phyloP scores from a whole-genome alignment of 2,113 vertebrate species.

The Chlamydotis undulata region DNA sequence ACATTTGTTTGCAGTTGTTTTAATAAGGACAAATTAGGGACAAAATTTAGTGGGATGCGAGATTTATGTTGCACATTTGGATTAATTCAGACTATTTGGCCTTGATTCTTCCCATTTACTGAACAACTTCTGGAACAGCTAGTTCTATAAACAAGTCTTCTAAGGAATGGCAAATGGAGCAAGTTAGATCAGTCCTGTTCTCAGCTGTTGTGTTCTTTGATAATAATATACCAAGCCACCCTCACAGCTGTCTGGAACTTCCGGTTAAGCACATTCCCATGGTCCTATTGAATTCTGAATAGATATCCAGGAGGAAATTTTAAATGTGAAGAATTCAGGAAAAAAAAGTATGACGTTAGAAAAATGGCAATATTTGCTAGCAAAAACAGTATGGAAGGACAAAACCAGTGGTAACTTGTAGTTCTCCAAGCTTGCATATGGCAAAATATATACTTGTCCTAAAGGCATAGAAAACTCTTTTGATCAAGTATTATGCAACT shows the following conservation, averaged over 20 bases:
- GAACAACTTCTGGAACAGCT: background rate
- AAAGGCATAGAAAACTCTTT: background rate
- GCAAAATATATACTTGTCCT: background rate
- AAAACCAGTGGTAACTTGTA: background rate
- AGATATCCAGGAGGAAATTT: background rate
- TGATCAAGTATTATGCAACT: background rate
- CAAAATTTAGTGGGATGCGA: background rate
- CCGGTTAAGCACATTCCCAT: rapidly evolving
- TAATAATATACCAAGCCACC: background rate
- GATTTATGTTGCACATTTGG: rapidly evolving
- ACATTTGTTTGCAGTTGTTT: background rate
- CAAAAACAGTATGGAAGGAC: background rate
- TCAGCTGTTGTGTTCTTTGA: background rate
- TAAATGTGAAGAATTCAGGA: background rate
- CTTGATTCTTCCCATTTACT: background rate
- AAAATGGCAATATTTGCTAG: background rate
- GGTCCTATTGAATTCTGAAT: background rate
- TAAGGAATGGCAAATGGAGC: background rate
- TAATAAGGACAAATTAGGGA: background rate
- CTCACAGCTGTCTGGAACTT: background rate
- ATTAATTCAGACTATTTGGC: background rate
- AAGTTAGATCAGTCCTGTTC: background rate
- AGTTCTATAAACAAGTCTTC: background rate
- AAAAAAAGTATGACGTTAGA: background rate
- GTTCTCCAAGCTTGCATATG: background rate